Percentiles rank a stretch among this genome's conserved stretches.
These are phyloP conservation scores for Cepaea hortensis DNA, from an alignment of 2,888 invertebrate genomes.

Conservation along the genomic window DNA sequence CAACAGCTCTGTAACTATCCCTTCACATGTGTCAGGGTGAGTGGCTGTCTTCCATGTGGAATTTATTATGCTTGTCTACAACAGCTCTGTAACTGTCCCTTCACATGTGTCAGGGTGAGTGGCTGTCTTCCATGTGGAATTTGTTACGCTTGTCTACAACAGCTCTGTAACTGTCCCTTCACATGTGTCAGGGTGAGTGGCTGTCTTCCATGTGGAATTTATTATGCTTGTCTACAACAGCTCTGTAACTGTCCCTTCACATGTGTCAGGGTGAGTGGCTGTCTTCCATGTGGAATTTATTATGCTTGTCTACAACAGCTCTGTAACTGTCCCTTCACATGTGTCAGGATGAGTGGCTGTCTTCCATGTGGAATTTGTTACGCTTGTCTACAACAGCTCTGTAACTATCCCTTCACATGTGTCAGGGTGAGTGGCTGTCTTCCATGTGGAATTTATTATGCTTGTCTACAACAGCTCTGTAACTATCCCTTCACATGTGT, in stretches of 20 bases:
- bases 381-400: too few relatives aligned
- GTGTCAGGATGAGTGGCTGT: slow-evolving; percentile 62
- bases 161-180: too few relatives aligned
- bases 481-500: too few relatives aligned
- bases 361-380: neutral
- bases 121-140: neutral
- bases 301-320: neutral
- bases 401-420: too few relatives aligned
- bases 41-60: slow-evolving; percentile 46
- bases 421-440: slow-evolving; percentile 68
- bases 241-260: too few relatives aligned
- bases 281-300: neutral
- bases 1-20: too few relatives aligned
- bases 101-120: too few relatives aligned
- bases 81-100: too few relatives aligned
- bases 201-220: neutral
- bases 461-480: too few relatives aligned
- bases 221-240: neutral
- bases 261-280: slow-evolving; percentile 71
- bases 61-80: neutral
- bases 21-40: too few relatives aligned
- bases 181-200: too few relatives aligned
- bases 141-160: neutral
- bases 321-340: too few relatives aligned
- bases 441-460: neutral